phyloP scores from a whole-genome alignment of 2,888 invertebrate genomes.

The Pandemis heparana region DNA sequence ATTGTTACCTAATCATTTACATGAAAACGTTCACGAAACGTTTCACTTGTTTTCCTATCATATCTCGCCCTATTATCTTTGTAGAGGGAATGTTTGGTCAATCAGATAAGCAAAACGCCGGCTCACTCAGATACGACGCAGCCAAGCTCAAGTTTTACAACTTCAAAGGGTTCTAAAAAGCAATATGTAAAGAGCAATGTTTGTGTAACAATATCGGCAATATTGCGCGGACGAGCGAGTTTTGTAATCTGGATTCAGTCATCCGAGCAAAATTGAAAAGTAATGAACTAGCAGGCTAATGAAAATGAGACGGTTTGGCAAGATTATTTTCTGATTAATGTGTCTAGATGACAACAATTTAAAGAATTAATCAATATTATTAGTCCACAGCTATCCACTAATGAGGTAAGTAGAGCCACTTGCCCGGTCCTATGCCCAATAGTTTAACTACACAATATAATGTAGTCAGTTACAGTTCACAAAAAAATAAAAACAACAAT shows the following conservation, averaged over 20 bases:
- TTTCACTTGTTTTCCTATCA: conserved; percentile 39
- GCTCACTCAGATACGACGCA: conserved; percentile 27
- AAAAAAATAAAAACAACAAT: too few species aligned
- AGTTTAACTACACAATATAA: too few species aligned
- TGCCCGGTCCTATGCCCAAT: too few species aligned
- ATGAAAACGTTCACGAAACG: conserved; percentile 34
- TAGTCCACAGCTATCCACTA: too few species aligned
- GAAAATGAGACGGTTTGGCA: background rate
- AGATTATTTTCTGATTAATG: background rate
- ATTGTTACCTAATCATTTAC: conserved; percentile 35
- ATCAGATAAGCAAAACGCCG: conserved; percentile 38
- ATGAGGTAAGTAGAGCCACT: too few species aligned
- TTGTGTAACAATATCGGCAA: conserved; percentile 23
- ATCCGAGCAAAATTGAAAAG: background rate
- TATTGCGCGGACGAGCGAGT: conserved; percentile 10
- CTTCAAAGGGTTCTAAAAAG: conserved; percentile 42
- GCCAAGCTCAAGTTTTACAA: conserved; percentile 35
- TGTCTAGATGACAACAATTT: too few species aligned
- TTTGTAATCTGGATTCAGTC: conserved; percentile 6
- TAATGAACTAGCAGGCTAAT: background rate
- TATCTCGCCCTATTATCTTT: conserved; percentile 37
- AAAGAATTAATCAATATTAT: too few species aligned
- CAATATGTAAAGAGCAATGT: conserved; percentile 30
- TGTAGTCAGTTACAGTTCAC: too few species aligned
- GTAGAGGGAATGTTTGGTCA: conserved; percentile 33